Evolutionary conservation across 2,888 invertebrate genomes (phyloP), one percentile per base, ranked within the genome.

Genomic region (Gymnocheta viridis): DNA sequence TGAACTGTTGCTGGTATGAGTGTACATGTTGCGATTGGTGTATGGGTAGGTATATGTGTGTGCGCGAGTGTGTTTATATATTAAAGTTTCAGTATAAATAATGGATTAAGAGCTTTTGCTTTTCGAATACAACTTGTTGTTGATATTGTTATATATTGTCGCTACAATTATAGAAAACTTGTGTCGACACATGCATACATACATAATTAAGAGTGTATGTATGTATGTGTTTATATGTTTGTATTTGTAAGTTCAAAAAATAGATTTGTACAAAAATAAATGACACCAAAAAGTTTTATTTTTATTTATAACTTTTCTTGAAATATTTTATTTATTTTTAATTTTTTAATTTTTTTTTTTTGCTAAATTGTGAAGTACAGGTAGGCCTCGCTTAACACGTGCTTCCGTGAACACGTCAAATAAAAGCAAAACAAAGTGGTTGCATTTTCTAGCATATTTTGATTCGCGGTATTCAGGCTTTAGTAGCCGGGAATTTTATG

Each of bases 251-350:
- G 76, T 69, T 58, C 56, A 56, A 69, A 82, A 73, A 78, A 82
- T 60, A 51, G 67, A 35, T 51, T 69, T 82, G 70, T 82, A 82
- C 58, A 77, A 82, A 77, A 82, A 77, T 82, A 82, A 77, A 77
- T 82, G 76, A 76, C 70, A 70, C 70, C 41, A 81, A 81, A 66
- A 9, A 32, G 12, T 7, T n/a, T n/a, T 58, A 9, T 49, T 62
- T 22, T 66, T 76, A 19, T 64, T 44, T 49, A 29, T 35, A 27
- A 12, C 3, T 67, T 10, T 51, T 49, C 27, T 44, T 19, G 17
- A 22, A 32, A 35, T 35, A 17, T 67, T 51, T 51, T 17, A 44
- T n/a, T n/a, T n/a, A n/a, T n/a, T n/a, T n/a, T n/a, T n/a, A n/a
- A n/a, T n/a, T n/a, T n/a, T n/a, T n/a, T n/a, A n/a, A n/a, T n/a